Base-by-base conservation (phyloP, 2,797 vertebrate species). In the Gadopsis bispinosus region DNA sequence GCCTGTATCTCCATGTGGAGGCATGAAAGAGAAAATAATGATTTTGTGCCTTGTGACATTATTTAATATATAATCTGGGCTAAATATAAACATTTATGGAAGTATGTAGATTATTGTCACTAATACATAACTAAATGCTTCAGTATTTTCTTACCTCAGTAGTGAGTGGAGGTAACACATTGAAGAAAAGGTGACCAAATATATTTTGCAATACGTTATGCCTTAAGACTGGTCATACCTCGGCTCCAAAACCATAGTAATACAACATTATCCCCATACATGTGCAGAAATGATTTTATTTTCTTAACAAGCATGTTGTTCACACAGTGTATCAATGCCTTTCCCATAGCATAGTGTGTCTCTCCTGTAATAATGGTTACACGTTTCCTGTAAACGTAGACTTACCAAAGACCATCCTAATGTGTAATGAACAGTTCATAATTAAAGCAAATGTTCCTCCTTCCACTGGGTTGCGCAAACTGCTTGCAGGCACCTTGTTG, bases 11-110 rank as follows among this genome's bases (percentile, higher is more conserved):
- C 41, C 17, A 41, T 54, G 41, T 47, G 58, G 39, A 56, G 9
- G 45, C 14, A n/a, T 48, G 29, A 43, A 33, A 75, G 37, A 69
- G 43, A 71, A 55, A 71, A 35, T 7, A 19, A 66, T 73, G 48
- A 37, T 75, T 81, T 39, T 83, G 90, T 93, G 90, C 91, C 91
- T 92, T 93, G 35, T 68, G 31, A 81, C 39, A 39, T 51, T 13
- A 50, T 81, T 75, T 61, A 20, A 81, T 66, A 14, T 73, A 5
- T 47, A 39, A 60, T 29, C 14, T 71, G 16, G 14, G 19, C 2
- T 68, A 17, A 63, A 73, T 41, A 41, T 55, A 63, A 71, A 77
- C 31, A 47, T 68, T 50, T 26, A 39, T 20, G 1, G 43, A 53
- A 60, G 50, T 56, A 60, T 79, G 7, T 54, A 47, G 64, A 63